Evolutionary conservation across 2,113 vertebrate genomes (phyloP).

Genomic region (Peromyscus californicus): DNA sequence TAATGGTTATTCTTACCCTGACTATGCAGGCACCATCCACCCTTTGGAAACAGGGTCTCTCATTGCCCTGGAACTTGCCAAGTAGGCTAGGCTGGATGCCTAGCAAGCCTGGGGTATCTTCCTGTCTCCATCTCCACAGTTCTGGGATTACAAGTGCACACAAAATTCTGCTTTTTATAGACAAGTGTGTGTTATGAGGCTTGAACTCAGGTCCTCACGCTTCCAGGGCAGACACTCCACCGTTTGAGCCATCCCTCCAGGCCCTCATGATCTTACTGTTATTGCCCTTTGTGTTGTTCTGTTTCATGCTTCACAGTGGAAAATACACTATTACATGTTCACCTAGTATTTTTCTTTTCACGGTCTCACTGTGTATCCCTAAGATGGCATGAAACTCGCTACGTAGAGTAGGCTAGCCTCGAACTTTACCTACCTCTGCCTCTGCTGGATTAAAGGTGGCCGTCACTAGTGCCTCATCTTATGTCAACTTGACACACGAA

Average conservation of each 20-base stretch:
- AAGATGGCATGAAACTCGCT: not conserved
- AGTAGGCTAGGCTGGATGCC: not conserved
- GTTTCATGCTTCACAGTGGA: not conserved
- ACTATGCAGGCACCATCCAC: not conserved
- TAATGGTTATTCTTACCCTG: no score
- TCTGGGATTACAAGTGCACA: not conserved
- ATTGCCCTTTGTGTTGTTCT: not conserved
- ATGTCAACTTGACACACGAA: not conserved
- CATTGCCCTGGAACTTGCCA: not conserved
- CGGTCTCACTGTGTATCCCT: not conserved
- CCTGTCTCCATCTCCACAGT: not conserved
- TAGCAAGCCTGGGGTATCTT: not conserved
- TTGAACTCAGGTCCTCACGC: not conserved
- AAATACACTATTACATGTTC: not conserved
- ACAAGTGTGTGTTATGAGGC: not conserved
- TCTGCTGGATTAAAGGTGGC: not conserved
- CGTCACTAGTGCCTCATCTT: not conserved
- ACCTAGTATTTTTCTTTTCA: not conserved
- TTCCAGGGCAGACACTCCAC: not conserved
- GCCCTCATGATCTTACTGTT: not conserved
- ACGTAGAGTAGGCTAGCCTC: not conserved
- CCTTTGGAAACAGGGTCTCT: not conserved
- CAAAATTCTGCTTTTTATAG: not conserved
- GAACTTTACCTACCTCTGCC: not conserved
- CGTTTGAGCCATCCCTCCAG: no score